A percentile compares a stretch with the other conserved stretches of the same genome.
These are phyloP conservation scores for Mus spretus DNA, from an alignment of 2,797 vertebrate genomes.

Conservation along the genomic window DNA sequence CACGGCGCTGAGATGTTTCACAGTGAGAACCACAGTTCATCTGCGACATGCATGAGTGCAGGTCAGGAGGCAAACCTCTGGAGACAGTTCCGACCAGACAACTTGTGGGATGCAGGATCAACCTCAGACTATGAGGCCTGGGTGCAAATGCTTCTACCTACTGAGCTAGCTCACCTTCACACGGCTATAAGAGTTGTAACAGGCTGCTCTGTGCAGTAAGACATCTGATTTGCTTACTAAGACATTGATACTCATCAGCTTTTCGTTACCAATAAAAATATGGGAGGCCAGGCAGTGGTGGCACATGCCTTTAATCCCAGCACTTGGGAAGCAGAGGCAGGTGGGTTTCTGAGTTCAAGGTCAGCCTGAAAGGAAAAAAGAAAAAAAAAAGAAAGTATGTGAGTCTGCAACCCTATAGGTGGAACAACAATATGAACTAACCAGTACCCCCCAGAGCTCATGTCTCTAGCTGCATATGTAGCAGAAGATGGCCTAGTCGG, in stretches of 20 bases:
- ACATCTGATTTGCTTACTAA: neutral
- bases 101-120: neutral
- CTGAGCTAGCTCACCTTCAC: neutral
- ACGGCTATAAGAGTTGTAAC: neutral
- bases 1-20: neutral
- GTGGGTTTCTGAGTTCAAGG: no score
- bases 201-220: conserved; percentile 37
- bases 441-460: no score
- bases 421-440: no score
- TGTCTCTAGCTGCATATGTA: no score
- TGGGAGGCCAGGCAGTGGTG: no score
- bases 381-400: no score
- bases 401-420: no score
- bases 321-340: no score
- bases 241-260: neutral
- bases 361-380: no score
- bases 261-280: neutral
- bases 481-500: no score
- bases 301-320: no score
- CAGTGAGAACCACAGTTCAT: conserved; percentile 16
- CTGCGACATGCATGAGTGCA: neutral
- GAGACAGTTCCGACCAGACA: neutral
- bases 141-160: neutral
- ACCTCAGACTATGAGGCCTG: neutral
- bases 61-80: neutral